These are phyloP conservation scores for Zeugodacus cucurbitae DNA, from an alignment of 1,140 invertebrate species.

Conservation along the genomic window DNA sequence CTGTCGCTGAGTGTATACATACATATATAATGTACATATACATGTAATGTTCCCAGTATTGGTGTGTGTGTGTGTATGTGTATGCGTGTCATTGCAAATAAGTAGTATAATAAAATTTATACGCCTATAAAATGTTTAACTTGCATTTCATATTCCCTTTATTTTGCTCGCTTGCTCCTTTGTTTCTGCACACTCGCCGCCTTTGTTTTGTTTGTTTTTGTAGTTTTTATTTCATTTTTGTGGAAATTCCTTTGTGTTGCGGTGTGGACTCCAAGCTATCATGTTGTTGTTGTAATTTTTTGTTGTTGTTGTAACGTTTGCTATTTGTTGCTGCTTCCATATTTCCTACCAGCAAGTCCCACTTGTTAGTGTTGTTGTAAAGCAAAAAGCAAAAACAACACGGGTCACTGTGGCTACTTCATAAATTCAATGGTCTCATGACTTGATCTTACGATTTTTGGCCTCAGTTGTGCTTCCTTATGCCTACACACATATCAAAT, in stretches of 20 bases:
- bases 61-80: not conserved
- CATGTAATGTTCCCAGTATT: not conserved
- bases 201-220: not conserved
- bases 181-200: not conserved
- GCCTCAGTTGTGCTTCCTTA: not conserved
- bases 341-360: not conserved
- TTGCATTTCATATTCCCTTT: slow-evolving; percentile 10
- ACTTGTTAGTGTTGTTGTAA: not conserved
- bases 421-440: not conserved
- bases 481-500: not conserved
- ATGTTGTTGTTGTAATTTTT: not conserved
- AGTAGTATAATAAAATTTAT: slow-evolving; percentile 15
- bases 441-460: not conserved
- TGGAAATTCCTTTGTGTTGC: not conserved
- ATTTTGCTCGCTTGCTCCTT: not conserved
- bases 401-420: not conserved
- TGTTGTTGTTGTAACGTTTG: not conserved
- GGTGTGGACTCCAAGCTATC: not conserved
- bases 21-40: not conserved
- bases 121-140: slow-evolving; percentile 39
- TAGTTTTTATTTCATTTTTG: not conserved
- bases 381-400: not conserved
- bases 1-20: not conserved
- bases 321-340: not conserved
- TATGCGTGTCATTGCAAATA: not conserved